Evolutionary conservation across 2,888 invertebrate species (phyloP).

Genomic region (Liodrosophila aerea): DNA sequence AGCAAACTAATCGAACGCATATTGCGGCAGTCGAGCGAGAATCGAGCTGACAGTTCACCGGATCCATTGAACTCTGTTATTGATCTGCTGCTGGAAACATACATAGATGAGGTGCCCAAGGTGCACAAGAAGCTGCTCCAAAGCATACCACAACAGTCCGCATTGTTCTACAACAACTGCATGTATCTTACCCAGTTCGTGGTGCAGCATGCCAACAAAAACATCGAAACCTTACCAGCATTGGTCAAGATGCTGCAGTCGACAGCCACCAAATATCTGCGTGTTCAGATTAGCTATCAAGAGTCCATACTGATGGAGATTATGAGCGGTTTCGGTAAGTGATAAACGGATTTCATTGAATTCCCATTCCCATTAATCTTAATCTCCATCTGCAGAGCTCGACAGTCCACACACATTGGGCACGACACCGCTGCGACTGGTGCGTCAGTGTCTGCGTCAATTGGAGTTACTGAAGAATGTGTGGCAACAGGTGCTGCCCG

Average conservation of each 20-base stretch:
- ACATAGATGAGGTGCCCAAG: slow-evolving; percentile 89
- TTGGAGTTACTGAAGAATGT: slow-evolving; percentile 92
- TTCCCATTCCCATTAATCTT: neutral
- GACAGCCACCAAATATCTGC: slow-evolving; percentile 88
- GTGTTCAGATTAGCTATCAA: slow-evolving; percentile 89
- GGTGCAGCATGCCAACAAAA: slow-evolving; percentile 84
- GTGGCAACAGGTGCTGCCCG: slow-evolving; percentile 93
- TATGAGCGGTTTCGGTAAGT: slow-evolving; percentile 88
- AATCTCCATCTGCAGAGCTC: slow-evolving; percentile 58
- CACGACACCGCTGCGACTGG: slow-evolving; percentile 85
- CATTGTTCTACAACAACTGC: slow-evolving; percentile 95
- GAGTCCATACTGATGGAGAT: slow-evolving; percentile 89
- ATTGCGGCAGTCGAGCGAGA: slow-evolving; percentile 64
- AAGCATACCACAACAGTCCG: slow-evolving; percentile 93
- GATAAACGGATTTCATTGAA: neutral
- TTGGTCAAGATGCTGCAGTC: slow-evolving; percentile 87
- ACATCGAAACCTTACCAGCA: slow-evolving; percentile 85
- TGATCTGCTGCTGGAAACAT: slow-evolving; percentile 87
- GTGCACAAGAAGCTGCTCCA: slow-evolving; percentile 91
- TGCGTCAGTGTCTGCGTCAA: slow-evolving; percentile 92
- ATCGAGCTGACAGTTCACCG: slow-evolving; percentile 50
- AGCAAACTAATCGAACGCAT: slow-evolving; percentile 80
- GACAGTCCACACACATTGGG: slow-evolving; percentile 78
- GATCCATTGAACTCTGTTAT: slow-evolving; percentile 56
- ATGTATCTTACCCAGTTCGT: slow-evolving; percentile 92